Evolutionary conservation across 1,140 invertebrate species (phyloP), one percentile per base, ranked within the genome.

Genomic region (Mesaphorura yosii): DNA sequence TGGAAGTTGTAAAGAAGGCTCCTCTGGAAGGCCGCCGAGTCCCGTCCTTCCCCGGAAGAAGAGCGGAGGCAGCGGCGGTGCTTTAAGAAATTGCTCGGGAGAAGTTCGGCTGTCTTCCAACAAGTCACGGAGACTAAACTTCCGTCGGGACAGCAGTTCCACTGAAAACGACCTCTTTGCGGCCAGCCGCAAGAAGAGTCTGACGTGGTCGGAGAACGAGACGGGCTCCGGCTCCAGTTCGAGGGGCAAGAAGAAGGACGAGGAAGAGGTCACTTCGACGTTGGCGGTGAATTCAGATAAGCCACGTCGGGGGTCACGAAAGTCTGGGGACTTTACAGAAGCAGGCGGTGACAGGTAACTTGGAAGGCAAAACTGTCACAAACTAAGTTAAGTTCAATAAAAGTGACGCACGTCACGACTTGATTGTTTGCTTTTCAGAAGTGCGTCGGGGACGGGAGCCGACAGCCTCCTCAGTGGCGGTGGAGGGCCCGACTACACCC

Each of bases 401-500:
- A 22, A 20, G 6, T n/a, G 3, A 3, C 26, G n/a, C n/a, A n/a
- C n/a, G n/a, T 12, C 26, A 14, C 20, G 42, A 26, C 26, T 25
- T 14, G 7, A 12, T 48, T 23, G 27, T 7, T 50, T 25, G n/a
- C 28, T 51, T 15, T 42, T 3, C 22, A n/a, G 38, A 41, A 6
- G 19, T 27, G 40, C 15, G 31, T n/a, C n/a, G 48, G 52, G 37
- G 44, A 48, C 28, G 40, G 28, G 48, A 51, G 41, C 42, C 49
- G 57, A 59, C 51, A 59, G 53, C 45, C 45, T 59, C 26, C 49
- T 59, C n/a, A 55, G 52, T 29, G 51, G 40, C 31, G 54, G 19
- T n/a, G 49, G 51, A 19, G 55, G 57, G 22, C 57, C 57, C 17
- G 60, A 63, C 42, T 59, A 50, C 34, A 76, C 75, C 20, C 68